Base-by-base conservation (phyloP, 2,797 vertebrate species). In the Enteromius afrohamiltoni region DNA sequence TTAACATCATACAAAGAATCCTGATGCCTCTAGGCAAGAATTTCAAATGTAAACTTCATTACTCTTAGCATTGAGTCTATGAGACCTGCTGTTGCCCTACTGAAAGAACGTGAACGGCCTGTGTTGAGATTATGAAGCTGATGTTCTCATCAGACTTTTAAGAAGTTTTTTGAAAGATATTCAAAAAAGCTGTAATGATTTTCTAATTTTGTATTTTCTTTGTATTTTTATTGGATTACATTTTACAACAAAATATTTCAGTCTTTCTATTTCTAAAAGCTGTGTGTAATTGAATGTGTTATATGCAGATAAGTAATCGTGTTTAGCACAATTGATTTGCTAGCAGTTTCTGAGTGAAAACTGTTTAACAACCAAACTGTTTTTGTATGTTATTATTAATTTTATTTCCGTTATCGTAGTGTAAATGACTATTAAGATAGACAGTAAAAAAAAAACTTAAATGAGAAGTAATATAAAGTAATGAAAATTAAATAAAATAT, bases 1-100 rank as follows among this genome's bases (percentile, higher is more conserved):
- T 76, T 82, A 53, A 49, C 62, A 76, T 75, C 62, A 42, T 76
- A 62, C 76, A 34, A 81, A 81, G 53, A 51, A 69, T 68, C 16
- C 1, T 9, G 53, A 76, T 76, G 80, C 71, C 80, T 76, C 53
- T 31, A 76, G 71, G 80, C 60, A 29, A 67, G 17, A 67, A 55
- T 23, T 58, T 68, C 62, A 75, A 53, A 65, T n/a, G n/a, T n/a
- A n/a, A n/a, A 69, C 65, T 21, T 55, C 51, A 34, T 71, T 29
- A 29, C 8, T 71, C 29, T 29, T 69, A 9, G 16, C 2, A 1
- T 23, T 45, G 51, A 42, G 6, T 31, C 11, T 6, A 13, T n/a
- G n/a, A 80, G 47, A 14, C 9, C 29, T 34, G 29, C 26, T 53
- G 47, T n/a, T 53, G 21, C 47, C 29, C 17, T 34, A 10, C 45